A percentile compares a stretch with the other conserved stretches of the same genome.
Evolutionary conservation across 1,140 invertebrate genomes (phyloP).

Genomic region (Cherax quadricarinatus): DNA sequence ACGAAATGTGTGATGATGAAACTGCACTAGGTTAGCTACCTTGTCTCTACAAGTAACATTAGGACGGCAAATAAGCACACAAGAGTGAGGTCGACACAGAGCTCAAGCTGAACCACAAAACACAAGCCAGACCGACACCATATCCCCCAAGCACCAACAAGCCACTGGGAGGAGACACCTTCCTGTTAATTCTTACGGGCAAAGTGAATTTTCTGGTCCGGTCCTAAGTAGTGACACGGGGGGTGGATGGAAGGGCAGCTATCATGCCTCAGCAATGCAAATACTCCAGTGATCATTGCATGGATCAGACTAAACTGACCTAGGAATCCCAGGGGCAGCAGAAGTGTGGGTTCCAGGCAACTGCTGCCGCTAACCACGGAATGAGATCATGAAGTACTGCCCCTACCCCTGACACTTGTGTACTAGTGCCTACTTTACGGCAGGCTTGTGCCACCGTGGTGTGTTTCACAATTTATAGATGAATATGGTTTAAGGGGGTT

Average conservation of each 20-base stretch:
- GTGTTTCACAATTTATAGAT: not conserved
- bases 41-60: conserved; percentile 17
- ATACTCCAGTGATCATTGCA: conserved; percentile 5
- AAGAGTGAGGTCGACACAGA: conserved; percentile 37
- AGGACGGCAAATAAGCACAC: conserved; percentile 58
- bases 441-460: conserved; percentile 9
- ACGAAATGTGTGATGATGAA: not conserved
- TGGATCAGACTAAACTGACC: conserved; percentile 32
- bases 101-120: conserved; percentile 40
- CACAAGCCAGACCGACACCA: not conserved
- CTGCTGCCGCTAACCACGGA: conserved; percentile 50
- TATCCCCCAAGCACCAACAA: no score
- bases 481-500: not conserved
- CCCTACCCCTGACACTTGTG: conserved; percentile 8
- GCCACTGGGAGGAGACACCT: not conserved
- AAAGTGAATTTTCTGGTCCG: not conserved
- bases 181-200: not conserved
- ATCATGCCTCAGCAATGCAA: conserved; percentile 18
- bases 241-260: not conserved
- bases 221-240: not conserved
- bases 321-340: conserved; percentile 20
- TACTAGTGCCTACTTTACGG: not conserved
- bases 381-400: conserved; percentile 50
- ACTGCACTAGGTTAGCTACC: not conserved
- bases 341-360: conserved; percentile 11